Conservation (phyloP, 2,113 vertebrate species). For the Merops nubicus region DNA sequence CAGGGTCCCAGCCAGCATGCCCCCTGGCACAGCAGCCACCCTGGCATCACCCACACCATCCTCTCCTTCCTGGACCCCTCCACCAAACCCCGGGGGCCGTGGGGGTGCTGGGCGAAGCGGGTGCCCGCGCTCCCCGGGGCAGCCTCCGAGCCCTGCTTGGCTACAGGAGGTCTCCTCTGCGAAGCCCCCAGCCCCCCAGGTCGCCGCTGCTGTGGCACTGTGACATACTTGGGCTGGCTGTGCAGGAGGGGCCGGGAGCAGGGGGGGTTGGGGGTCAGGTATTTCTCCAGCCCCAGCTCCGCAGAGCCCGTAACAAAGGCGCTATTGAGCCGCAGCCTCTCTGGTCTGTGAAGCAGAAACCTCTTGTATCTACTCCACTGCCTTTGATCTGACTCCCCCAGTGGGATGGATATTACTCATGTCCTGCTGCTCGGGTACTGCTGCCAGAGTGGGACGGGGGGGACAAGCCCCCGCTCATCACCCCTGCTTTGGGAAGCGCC, state of each 20-base stretch:
- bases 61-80: not conserved
- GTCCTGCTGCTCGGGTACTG: conserved; percentile 74
- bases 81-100: not conserved
- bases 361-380: conserved; percentile 82
- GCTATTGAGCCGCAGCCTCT: conserved; percentile 85
- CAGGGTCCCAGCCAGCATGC: too few species aligned
- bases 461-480: not conserved
- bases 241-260: conserved; percentile 19
- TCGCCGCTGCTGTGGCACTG: not conserved
- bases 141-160: fast-evolving
- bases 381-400: conserved; percentile 80
- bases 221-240: not conserved
- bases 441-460: conserved; percentile 49
- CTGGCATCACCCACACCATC: not conserved
- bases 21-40: not conserved
- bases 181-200: not conserved
- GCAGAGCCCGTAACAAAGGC: conserved; percentile 88
- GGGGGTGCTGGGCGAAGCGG: not conserved
- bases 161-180: not conserved
- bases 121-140: not conserved
- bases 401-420: conserved; percentile 76
- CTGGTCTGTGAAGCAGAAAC: conserved; percentile 85
- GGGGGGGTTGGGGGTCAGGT: conserved; percentile 80
- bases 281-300: conserved; percentile 83
- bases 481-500: not conserved